phyloP scores from a whole-genome alignment of 2,113 vertebrate species.

The Emberiza fucata region DNA sequence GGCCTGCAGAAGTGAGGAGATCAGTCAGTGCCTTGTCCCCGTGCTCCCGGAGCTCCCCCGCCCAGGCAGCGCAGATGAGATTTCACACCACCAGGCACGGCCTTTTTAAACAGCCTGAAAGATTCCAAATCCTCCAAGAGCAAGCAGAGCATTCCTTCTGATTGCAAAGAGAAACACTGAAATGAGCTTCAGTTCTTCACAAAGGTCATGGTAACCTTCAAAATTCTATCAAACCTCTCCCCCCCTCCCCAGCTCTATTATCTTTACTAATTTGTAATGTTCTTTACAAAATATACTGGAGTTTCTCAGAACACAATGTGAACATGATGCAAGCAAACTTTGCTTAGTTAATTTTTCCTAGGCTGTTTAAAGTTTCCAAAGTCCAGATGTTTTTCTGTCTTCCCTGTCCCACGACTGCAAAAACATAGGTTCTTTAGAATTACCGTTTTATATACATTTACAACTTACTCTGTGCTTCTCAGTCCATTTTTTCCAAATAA shows the following conservation, averaged over 20 bases:
- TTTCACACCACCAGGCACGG: background rate
- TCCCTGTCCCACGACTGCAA: background rate
- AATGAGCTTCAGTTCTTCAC: background rate
- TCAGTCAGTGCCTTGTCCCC: conserved; percentile 42
- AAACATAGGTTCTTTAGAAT: background rate
- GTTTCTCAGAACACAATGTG: background rate
- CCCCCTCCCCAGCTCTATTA: background rate
- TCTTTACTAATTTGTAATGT: background rate
- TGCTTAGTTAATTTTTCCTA: background rate
- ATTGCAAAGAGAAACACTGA: background rate
- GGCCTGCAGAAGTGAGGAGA: conserved; percentile 46
- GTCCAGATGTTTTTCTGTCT: background rate
- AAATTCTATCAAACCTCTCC: background rate
- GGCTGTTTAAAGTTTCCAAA: background rate
- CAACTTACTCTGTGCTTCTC: background rate
- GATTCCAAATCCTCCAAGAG: background rate
- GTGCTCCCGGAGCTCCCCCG: background rate
- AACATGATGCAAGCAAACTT: background rate
- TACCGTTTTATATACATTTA: background rate
- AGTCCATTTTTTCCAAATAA: background rate
- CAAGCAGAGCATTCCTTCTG: background rate
- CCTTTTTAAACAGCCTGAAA: conserved; percentile 26
- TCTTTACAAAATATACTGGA: background rate
- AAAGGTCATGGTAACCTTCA: conserved; percentile 26
- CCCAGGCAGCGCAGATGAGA: background rate